Evolutionary conservation across 2,797 vertebrate species (phyloP), one percentile per base, ranked within the genome.

Genomic region (Hyperoplus lanceolatus): DNA sequence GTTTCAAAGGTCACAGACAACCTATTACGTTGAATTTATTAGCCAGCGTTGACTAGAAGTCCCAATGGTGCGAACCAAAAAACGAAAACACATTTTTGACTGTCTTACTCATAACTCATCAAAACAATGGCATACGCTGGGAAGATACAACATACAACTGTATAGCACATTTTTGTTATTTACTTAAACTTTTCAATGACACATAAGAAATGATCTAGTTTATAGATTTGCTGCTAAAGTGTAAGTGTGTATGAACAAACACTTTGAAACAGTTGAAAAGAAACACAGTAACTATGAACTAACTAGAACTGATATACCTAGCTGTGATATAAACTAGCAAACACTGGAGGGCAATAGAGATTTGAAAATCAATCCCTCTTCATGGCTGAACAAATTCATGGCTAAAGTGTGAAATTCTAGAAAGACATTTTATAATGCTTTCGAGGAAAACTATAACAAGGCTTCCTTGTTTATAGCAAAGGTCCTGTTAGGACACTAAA

Each of bases 321-420:
- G 71, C 49, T 89, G 88, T 75, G 59, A 83, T 89, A 41, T 38
- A 41, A 15, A 57, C 8, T 11, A 41, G 12, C 51, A 56, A 81
- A 82, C 91, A 93, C 91, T 90, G 75, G 92, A 82, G 90, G 90
- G 90, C 90, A 91, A 82, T 29, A 91, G 63, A 91, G 81, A 82
- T 85, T 62, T 81, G 41, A 81, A 59, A 86, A 76, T 56, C 0
- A 5, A 29, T 78, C 62, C 12, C 14, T 49, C n/a, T 48, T 2
- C 4, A 12, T 7, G 18, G 41, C 29, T 70, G 11, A 75, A 14
- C 10, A 74, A 62, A 77, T 61, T 18, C 9, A 1, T 21, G 9
- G 57, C 18, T 14, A 41, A 3, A 3, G 10, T 2, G 12, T 6
- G 11, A 58, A 3, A 36, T 65, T 48, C 6, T 10, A 10, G 8